Evolutionary conservation across 2,113 vertebrate species (phyloP).

Genomic region (Megaceryle torquata): DNA sequence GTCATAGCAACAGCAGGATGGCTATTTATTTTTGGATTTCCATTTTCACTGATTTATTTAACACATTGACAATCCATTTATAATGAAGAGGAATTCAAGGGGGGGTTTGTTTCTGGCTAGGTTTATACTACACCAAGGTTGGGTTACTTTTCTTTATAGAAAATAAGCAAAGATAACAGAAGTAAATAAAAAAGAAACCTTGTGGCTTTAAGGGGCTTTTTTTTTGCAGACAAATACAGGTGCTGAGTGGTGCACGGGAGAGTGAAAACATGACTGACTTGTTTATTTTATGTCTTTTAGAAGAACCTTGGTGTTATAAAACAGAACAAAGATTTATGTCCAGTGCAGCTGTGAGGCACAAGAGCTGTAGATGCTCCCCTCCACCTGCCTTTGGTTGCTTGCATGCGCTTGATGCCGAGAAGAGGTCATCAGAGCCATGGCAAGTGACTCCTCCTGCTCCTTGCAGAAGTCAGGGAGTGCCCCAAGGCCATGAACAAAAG

Average conservation of each 20-base stretch:
- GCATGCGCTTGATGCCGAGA: not conserved
- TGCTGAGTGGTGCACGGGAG: not conserved
- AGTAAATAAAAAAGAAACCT: slow-evolving; percentile 37
- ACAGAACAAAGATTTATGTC: not conserved
- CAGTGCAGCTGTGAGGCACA: not conserved
- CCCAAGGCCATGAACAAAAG: not conserved
- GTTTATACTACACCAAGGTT: not conserved
- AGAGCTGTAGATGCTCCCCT: not conserved
- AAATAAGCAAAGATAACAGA: slow-evolving; percentile 21
- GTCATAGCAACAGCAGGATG: slow-evolving; percentile 67
- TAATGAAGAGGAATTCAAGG: slow-evolving; percentile 59
- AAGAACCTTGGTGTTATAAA: not conserved
- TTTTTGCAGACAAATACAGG: not conserved
- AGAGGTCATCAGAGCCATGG: not conserved
- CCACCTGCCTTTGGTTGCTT: not conserved
- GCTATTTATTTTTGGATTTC: slow-evolving; percentile 66
- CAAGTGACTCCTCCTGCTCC: not conserved
- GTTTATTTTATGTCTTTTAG: slow-evolving; percentile 4
- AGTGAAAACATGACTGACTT: not conserved
- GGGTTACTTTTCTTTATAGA: slow-evolving; percentile 23
- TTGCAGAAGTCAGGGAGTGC: not conserved
- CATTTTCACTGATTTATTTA: slow-evolving; percentile 71
- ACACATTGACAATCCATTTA: slow-evolving; percentile 64
- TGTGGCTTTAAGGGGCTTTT: slow-evolving; percentile 20
- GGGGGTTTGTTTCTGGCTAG: slow-evolving; percentile 38